Base-by-base conservation (phyloP, 2,888 invertebrate species). In the Hoplodrina blanda region DNA sequence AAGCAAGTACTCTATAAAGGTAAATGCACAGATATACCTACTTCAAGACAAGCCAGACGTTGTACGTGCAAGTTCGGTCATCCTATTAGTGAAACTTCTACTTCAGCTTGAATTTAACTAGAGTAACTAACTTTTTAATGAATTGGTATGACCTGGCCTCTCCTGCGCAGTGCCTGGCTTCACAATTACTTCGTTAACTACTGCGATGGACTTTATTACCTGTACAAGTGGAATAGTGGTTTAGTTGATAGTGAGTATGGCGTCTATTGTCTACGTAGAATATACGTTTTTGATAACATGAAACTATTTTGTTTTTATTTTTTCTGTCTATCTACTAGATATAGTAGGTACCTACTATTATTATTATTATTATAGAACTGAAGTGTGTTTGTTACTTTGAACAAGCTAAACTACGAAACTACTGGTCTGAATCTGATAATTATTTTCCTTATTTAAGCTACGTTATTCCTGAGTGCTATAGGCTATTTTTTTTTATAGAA, bases 51-150 rank as follows among this genome's bases (percentile, higher is more conserved):
- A 25, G 6, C 53, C 25, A 33, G 49, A 41, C 11, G 6, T 44
- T 33, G 13, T 15, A 44, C 30, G 41, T 20, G 49, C 49, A 80
- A 80, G 57, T 80, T 77, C 1, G n/a, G 76, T 62, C 63, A 69
- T 76, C 56, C 57, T 69, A 76, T 81, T 76, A 81, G 50, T 49
- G 20, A n/a, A 65, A 76, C 57, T 60, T 59, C 71, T 20, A 55
- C 62, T 56, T 25, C 11, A 53, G 37, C 17, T 57, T 55, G 54
- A 65, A 66, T 78, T 60, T 41, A 72, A 63, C 62, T 60, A n/a
- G 37, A 65, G 11, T 20, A 56, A 33, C 49, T 30, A 77, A 80
- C 61, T 77, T 77, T 76, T 81, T 81, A 77, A 77, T 77, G 69
- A 76, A 77, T 69, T 19, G 56, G 6, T 69, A 64, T 52, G 57